Evolutionary conservation across 2,888 invertebrate species (phyloP).

Genomic region (Drosophila borealis): DNA sequence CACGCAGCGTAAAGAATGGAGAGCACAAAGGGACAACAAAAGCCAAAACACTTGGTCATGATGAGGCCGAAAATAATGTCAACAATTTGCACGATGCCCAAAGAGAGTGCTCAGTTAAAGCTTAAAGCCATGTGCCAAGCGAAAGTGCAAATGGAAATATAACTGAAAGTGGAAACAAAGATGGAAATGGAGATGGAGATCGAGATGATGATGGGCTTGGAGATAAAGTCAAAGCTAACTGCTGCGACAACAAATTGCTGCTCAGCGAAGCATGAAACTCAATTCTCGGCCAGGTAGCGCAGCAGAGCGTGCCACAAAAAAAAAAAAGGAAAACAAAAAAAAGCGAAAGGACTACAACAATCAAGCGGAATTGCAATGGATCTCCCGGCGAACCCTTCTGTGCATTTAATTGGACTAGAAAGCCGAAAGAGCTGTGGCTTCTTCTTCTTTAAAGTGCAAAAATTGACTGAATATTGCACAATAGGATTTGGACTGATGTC

Average conservation of each 20-base stretch:
- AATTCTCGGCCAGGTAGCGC: slow-evolving; percentile 59
- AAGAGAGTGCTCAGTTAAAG: slow-evolving; percentile 50
- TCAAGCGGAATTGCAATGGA: slow-evolving; percentile 29
- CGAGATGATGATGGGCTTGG: slow-evolving; percentile 27
- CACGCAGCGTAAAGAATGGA: slow-evolving; percentile 42
- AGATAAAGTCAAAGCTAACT: slow-evolving; percentile 62
- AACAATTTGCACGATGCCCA: slow-evolving; percentile 43
- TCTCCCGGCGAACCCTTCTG: slow-evolving; percentile 44
- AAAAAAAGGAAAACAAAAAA: background rate
- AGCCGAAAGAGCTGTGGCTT: slow-evolving; percentile 33
- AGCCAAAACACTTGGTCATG: slow-evolving; percentile 50
- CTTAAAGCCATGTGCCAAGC: slow-evolving; percentile 40
- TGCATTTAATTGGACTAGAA: slow-evolving; percentile 72
- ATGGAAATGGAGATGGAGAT: slow-evolving; percentile 30
- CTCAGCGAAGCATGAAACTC: slow-evolving; percentile 70
- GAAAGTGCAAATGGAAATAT: slow-evolving; percentile 17
- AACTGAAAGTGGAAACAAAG: slow-evolving; percentile 7
- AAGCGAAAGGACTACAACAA: slow-evolving; percentile 26
- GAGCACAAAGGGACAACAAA: slow-evolving; percentile 21
- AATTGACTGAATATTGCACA: slow-evolving; percentile 48
- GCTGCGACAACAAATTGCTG: slow-evolving; percentile 76
- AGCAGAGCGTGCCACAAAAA: slow-evolving; percentile 28
- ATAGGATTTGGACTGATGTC: slow-evolving; percentile 47
- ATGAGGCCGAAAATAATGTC: slow-evolving; percentile 61
- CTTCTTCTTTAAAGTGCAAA: slow-evolving; percentile 39